Base-by-base conservation (phyloP, 2,888 invertebrate species). In the Hydroisotoma schaefferi region DNA sequence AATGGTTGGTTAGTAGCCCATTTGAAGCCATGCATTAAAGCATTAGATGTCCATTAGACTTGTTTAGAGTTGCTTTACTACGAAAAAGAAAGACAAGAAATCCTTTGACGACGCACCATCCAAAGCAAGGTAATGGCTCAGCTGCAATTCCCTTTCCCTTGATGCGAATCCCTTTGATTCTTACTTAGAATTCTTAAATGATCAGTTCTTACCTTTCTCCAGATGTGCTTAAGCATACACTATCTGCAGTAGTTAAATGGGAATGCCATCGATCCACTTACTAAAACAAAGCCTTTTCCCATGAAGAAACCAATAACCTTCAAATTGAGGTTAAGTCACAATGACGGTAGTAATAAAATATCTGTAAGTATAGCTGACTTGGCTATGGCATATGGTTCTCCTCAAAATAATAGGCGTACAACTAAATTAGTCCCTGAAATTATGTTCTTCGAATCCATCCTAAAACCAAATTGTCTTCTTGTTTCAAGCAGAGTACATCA, bases 91-190 rank as follows among this genome's bases (percentile, higher is more conserved):
- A 40, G 15, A 5, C 40, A 40, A 40, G n/a, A 40, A 15, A 4
- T 18, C 15, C 8, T 40, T 40, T 40, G 20, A n/a, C n/a, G n/a
- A n/a, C n/a, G n/a, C n/a, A n/a, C n/a, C n/a, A n/a, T n/a, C n/a
- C n/a, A n/a, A n/a, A n/a, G n/a, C n/a, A 10, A 40, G 5, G 8
- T 40, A 49, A 49, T 49, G 49, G 49, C 49, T 49, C 49, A 49
- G 49, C 49, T 49, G 49, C 27, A 49, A 27, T 49, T 46, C 26
- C 27, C 27, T 49, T 49, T 26, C 26, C 28, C 27, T 25, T 26
- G 28, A 49, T 49, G n/a, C n/a, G n/a, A n/a, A n/a, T n/a, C 49
- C 49, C 18, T 26, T 49, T n/a, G 49, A 49, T 49, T 49, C 28
- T 26, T 26, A 10, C 28, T 49, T 49, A 40, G 27, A 18, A 49